These are phyloP conservation scores for Sisor rabdophorus DNA, from an alignment of 2,113 vertebrate genomes.

Conservation along the genomic window DNA sequence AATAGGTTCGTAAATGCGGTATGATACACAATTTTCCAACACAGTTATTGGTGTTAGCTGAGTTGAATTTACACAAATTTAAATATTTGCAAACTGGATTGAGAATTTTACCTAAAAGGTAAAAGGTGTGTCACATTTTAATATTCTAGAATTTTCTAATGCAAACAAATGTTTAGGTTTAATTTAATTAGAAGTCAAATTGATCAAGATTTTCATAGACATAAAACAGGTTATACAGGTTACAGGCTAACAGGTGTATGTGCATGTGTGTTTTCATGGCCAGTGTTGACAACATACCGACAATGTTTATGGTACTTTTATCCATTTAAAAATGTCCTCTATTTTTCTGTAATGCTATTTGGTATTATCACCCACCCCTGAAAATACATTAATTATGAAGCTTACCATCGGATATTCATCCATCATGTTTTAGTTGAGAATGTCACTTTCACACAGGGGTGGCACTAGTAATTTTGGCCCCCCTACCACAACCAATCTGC, in stretches of 20 bases:
- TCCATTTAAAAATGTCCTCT: not conserved
- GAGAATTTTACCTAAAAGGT: not conserved
- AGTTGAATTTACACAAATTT: not conserved
- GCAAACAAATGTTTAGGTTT: not conserved
- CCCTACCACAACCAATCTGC: no score
- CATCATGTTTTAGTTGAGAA: not conserved
- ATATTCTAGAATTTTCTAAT: not conserved
- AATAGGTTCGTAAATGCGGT: constrained; percentile 2
- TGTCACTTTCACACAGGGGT: not conserved
- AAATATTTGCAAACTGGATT: not conserved
- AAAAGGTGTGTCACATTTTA: not conserved
- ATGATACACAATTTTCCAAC: not conserved
- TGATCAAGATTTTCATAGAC: not conserved
- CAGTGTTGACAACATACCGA: not conserved
- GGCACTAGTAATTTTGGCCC: no score
- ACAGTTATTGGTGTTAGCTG: not conserved
- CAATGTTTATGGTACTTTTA: not conserved
- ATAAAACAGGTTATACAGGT: not conserved
- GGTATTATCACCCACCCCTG: not conserved
- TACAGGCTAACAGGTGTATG: not conserved
- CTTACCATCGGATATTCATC: not conserved
- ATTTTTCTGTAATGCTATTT: not conserved
- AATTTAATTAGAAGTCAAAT: not conserved
- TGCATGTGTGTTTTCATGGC: not conserved
- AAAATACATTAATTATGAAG: not conserved